A percentile compares a stretch with the other conserved stretches of the same genome.
Conservation (phyloP, 2,113 vertebrate species). For the Nipponia nippon region DNA sequence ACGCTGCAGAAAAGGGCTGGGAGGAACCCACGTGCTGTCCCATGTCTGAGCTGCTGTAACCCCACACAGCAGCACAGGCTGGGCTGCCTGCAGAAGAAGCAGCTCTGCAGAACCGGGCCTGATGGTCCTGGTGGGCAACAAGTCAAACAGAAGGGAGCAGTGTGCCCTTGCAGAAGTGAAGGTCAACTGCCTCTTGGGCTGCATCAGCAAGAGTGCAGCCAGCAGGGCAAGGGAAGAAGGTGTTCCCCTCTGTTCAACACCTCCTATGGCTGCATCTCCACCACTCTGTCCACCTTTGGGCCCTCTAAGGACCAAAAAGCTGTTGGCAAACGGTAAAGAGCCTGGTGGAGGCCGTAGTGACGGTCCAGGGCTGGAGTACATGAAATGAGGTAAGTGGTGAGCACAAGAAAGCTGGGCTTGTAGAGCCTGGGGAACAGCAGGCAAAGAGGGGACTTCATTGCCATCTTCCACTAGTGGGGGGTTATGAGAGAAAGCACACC, state of each 20-base stretch:
- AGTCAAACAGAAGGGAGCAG: neutral
- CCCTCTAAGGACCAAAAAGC: neutral
- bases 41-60: rapidly evolving
- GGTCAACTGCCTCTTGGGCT: neutral
- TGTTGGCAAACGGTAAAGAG: neutral
- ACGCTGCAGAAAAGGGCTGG: neutral
- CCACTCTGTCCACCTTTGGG: neutral
- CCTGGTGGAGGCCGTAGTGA: neutral
- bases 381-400: too few relatives aligned
- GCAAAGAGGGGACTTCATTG: neutral
- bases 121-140: neutral
- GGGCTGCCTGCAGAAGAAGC: neutral
- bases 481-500: neutral
- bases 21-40: rapidly evolving
- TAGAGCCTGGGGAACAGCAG: neutral
- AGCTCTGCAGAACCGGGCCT: neutral
- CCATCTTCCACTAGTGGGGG: rapidly evolving
- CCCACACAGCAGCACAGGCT: neutral
- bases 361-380: neutral
- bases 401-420: neutral
- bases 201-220: neutral
- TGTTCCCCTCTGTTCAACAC: neutral
- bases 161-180: neutral
- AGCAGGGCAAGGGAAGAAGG: neutral
- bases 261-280: neutral